A percentile compares a stretch with the other conserved stretches of the same genome.
These are phyloP conservation scores for Epinephelus cyanopodus DNA, from an alignment of 2,113 vertebrate genomes.

Conservation along the genomic window DNA sequence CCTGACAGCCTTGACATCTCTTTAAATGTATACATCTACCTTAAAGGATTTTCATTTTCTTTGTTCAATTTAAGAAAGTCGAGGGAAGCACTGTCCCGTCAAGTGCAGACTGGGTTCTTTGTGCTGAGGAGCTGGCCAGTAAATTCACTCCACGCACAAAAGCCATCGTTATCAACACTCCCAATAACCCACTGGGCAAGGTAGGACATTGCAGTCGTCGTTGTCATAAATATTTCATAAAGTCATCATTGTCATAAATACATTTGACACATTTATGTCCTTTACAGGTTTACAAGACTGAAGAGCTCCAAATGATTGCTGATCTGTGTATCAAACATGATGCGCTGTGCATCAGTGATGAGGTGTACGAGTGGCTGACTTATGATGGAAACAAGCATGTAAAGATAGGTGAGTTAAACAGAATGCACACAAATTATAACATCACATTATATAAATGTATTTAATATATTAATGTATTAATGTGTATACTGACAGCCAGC, in stretches of 20 bases:
- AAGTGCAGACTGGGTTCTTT: constrained; percentile 91
- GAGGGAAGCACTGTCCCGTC: constrained; percentile 73
- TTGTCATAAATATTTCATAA: no score
- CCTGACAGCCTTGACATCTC: no score
- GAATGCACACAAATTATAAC: neutral
- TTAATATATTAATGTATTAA: neutral
- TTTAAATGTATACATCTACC: no score
- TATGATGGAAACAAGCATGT: constrained; percentile 89
- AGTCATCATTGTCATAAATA: no score
- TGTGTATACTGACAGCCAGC: constrained; percentile 83
- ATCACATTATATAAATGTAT: neutral
- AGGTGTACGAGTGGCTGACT: constrained; percentile 97
- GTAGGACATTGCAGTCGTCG: constrained; percentile 73
- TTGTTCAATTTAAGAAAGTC: constrained; percentile 77
- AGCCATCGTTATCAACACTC: constrained; percentile 93
- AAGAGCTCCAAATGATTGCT: constrained; percentile 91
- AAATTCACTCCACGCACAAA: constrained; percentile 92
- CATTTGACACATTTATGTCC: neutral
- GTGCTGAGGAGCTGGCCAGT: constrained; percentile 88
- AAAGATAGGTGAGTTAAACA: constrained; percentile 88
- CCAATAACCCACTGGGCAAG: constrained; percentile 97
- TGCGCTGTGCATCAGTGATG: constrained; percentile 91
- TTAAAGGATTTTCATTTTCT: neutral
- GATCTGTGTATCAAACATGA: constrained; percentile 91
- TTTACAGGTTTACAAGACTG: constrained; percentile 88